These are phyloP conservation scores for Clamator glandarius DNA, from an alignment of 2,797 vertebrate species.

Conservation along the genomic window DNA sequence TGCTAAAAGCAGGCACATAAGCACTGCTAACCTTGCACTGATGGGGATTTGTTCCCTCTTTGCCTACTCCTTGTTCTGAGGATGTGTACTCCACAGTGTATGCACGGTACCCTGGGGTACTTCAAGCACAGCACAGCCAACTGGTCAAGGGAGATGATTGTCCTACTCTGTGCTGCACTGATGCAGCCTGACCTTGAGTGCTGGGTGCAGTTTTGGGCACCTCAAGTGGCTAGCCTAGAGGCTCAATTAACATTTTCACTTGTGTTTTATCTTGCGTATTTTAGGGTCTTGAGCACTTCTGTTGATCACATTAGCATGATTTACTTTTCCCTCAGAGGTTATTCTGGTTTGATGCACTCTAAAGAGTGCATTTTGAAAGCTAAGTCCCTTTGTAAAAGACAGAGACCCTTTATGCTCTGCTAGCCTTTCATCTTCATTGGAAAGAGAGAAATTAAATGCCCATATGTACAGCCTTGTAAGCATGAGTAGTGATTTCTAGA, in stretches of 20 bases:
- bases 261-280: neutral
- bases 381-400: neutral
- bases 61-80: neutral
- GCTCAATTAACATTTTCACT: slow-evolving; percentile 12
- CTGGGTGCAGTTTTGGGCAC: no score
- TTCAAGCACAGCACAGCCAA: no score
- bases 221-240: neutral
- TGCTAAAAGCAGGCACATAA: neutral
- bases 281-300: neutral
- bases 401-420: neutral
- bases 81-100: no score
- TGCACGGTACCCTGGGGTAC: no score
- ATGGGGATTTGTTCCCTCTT: neutral
- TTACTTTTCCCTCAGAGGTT: neutral
- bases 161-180: no score
- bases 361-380: neutral
- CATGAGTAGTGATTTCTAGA: neutral
- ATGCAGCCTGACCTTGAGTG: no score
- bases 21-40: neutral
- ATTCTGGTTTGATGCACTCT: neutral
- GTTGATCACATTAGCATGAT: neutral
- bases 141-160: no score
- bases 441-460: neutral
- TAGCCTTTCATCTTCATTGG: neutral
- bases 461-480: neutral